Base-by-base conservation (phyloP, 2,888 invertebrate genomes). In the Leptopilina myrica region DNA sequence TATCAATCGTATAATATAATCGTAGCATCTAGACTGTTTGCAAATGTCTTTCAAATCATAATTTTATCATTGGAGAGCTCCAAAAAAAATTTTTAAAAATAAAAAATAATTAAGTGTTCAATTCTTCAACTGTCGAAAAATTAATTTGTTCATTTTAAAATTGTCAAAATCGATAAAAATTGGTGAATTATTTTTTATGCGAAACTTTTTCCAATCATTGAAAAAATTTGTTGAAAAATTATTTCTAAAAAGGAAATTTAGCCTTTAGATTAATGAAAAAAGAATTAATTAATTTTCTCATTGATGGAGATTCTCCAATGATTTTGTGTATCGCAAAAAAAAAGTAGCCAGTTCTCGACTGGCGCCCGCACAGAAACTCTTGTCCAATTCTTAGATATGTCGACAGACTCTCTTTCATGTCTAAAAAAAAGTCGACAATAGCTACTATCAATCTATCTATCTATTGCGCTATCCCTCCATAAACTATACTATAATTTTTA, bases 341-440 rank as follows among this genome's bases (percentile, higher is more conserved):
- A 87, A 88, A 85, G 87, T 89, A 87, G 90, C 89, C 90, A 91
- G 89, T 89, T 85, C 86, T 88, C 84, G 86, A 85, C 86, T 90
- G 91, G 90, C 90, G 90, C 91, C 91, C 91, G 90, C 91, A 91
- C 91, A 91, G 91, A 91, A 89, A 91, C 90, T 91, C 91, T 91
- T 91, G 91, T 91, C 91, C 91, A 92, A 89, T 91, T 91, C 87
- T 89, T 91, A 90, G 90, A 84, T 90, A 90, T 86, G 86, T 87
- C 88, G 86, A 84, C 85, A 82, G 83, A 64, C 81, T 73, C 82
- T 83, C 78, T 59, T 67, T 64, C 78, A 76, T 78, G 73, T 84
- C 76, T 77, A 81, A 64, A 49, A 78, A 81, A 64, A 49, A 78
- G 84, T 77, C 79, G 85, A 81, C 81, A 76, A 82, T 85, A 85